These are phyloP conservation scores for Catharus minimus DNA, from an alignment of 2,113 vertebrate species.

Conservation along the genomic window DNA sequence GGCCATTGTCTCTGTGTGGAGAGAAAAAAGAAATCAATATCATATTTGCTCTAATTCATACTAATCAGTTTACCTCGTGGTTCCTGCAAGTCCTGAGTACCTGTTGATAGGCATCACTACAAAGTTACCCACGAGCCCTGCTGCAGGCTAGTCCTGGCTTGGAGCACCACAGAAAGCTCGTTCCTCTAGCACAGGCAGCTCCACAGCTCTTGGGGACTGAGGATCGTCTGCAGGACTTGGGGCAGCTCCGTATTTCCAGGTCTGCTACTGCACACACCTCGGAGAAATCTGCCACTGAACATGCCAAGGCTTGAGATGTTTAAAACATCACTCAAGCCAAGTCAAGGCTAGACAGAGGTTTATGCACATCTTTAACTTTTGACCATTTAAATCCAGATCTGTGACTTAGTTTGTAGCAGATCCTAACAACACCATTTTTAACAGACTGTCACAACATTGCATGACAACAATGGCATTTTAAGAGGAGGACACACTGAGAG, in stretches of 20 bases:
- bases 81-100: constrained; percentile 60
- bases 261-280: neutral
- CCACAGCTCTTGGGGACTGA: neutral
- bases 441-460: constrained; percentile 29
- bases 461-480: constrained; percentile 37
- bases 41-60: constrained; percentile 70
- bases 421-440: constrained; percentile 7
- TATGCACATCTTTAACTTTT: constrained; percentile 21
- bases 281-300: neutral
- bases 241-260: neutral
- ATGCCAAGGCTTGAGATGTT: neutral
- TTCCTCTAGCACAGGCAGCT: neutral
- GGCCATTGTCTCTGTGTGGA: constrained; percentile 92
- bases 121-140: neutral
- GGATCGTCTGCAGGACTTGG: neutral
- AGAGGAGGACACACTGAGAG: constrained; percentile 38
- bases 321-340: neutral
- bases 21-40: constrained; percentile 80
- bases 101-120: constrained; percentile 44
- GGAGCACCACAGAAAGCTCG: neutral
- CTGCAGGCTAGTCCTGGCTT: constrained; percentile 20
- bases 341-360: neutral
- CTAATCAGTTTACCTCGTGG: constrained; percentile 55
- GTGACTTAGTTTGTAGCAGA: neutral
- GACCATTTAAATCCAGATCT: neutral